Percentiles rank a stretch among this genome's conserved stretches.
Conservation (phyloP, 2,113 vertebrate species). For the Alligator mississippiensis region DNA sequence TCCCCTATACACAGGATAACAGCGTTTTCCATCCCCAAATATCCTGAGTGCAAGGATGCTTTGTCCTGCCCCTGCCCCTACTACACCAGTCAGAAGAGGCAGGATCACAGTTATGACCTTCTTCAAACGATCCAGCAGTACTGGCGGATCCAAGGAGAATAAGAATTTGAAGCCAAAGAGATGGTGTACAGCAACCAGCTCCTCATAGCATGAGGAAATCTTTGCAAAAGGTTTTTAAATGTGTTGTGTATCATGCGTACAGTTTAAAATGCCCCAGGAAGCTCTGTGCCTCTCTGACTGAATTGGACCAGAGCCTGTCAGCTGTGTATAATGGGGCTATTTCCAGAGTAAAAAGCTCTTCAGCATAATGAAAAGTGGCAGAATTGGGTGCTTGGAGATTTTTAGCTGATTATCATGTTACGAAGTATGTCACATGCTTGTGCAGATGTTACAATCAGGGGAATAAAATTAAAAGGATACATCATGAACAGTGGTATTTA, state of each 20-base stretch:
- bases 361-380: neutral
- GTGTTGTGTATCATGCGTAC: too few relatives aligned
- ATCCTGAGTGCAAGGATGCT: neutral
- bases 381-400: neutral
- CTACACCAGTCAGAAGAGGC: neutral
- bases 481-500: neutral
- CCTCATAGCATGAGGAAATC: too few relatives aligned
- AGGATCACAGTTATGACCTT: neutral
- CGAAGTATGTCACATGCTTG: neutral
- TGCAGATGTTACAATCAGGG: neutral
- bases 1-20: too few relatives aligned
- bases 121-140: neutral
- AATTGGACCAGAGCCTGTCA: neutral
- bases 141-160: neutral
- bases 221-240: too few relatives aligned
- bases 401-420: neutral
- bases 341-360: fast-evolving
- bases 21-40: neutral
- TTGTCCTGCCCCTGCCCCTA: neutral
- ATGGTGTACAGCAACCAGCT: too few relatives aligned
- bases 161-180: neutral
- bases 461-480: neutral
- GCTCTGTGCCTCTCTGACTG: fast-evolving
- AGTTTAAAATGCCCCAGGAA: neutral
- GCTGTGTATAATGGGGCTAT: neutral